Evolutionary conservation across 1,140 invertebrate genomes (phyloP).

Genomic region (Temnothorax nylanderi): DNA sequence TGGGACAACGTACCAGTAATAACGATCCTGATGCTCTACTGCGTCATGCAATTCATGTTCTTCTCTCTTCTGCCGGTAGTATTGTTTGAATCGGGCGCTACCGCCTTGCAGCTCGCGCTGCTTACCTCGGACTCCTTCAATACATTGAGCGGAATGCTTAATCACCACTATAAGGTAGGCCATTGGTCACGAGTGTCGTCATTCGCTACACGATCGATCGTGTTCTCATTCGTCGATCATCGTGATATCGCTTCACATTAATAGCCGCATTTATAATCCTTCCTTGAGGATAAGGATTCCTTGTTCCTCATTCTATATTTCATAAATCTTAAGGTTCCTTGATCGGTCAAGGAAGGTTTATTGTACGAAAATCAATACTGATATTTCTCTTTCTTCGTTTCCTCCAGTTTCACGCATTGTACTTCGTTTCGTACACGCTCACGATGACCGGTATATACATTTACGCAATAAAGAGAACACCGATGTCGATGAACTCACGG

Average conservation of each 20-base stretch:
- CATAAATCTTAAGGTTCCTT: no score
- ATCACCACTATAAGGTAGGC: constrained; percentile 93
- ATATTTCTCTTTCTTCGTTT: constrained; percentile 33
- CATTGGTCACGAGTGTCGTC: not conserved
- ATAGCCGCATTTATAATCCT: no score
- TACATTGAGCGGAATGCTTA: constrained; percentile 91
- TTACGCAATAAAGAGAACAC: constrained; percentile 89
- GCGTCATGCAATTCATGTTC: constrained; percentile 90
- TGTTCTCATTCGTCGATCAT: not conserved
- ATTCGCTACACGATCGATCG: not conserved
- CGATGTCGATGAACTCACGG: constrained; percentile 83
- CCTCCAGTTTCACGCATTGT: constrained; percentile 92
- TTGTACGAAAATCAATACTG: not conserved
- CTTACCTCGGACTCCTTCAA: constrained; percentile 95
- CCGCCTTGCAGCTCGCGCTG: constrained; percentile 93
- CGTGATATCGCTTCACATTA: not conserved
- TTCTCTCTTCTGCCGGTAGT: constrained; percentile 92
- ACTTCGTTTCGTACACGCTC: constrained; percentile 91
- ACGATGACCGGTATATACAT: constrained; percentile 92
- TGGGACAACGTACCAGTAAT: constrained; percentile 87
- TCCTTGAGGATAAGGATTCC: no score
- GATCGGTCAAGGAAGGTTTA: no score
- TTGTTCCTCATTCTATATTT: no score
- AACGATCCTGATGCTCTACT: constrained; percentile 87
- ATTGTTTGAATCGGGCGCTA: constrained; percentile 92